Conservation (phyloP, 1,140 invertebrate genomes). For the Antheraea pernyi region DNA sequence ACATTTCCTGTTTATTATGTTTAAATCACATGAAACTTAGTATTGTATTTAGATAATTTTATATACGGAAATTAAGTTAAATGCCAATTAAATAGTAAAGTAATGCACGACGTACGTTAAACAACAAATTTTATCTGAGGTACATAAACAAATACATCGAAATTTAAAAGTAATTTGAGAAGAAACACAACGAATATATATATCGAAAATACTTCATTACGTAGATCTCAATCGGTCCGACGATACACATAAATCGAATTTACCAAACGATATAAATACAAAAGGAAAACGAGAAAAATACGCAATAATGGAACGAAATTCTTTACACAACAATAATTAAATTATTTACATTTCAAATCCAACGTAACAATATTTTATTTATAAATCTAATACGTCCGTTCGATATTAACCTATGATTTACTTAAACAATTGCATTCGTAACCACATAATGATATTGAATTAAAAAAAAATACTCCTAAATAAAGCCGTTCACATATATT, state of each 20-base stretch:
- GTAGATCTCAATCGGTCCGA: neutral
- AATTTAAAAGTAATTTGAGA: too few relatives aligned
- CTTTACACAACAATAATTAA: conserved; percentile 65
- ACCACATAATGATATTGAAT: neutral
- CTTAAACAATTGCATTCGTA: conserved; percentile 8
- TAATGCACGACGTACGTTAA: too few relatives aligned
- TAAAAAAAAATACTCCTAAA: too few relatives aligned
- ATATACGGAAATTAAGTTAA: too few relatives aligned
- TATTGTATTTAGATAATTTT: too few relatives aligned
- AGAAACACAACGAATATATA: too few relatives aligned
- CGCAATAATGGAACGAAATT: conserved; percentile 52
- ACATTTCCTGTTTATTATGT: too few relatives aligned
- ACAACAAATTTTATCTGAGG: too few relatives aligned
- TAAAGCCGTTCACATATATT: too few relatives aligned
- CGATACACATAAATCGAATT: neutral
- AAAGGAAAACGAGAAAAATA: neutral
- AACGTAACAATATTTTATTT: conserved; percentile 42
- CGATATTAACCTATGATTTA: neutral
- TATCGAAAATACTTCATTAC: neutral
- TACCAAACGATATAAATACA: neutral
- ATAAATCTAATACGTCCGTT: neutral
- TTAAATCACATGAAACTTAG: too few relatives aligned
- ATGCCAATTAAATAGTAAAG: too few relatives aligned
- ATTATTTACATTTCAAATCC: conserved; percentile 56
- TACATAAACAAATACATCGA: too few relatives aligned